Percentiles rank a stretch among this genome's conserved stretches.
phyloP scores from a whole-genome alignment of 2,797 vertebrate genomes.

The Eupleurogrammus muticus region DNA sequence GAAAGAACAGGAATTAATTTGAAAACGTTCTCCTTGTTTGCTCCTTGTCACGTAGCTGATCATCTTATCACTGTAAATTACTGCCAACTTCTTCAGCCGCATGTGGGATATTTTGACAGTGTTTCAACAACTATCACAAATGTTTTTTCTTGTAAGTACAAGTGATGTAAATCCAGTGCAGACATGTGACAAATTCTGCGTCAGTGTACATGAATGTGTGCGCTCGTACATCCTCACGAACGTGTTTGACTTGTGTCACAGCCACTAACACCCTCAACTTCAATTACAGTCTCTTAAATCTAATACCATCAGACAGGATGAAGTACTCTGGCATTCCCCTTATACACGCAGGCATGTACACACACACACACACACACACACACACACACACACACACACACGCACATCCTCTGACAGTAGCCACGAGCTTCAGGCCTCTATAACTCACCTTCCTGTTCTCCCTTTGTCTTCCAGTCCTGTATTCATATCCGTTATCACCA shows the following conservation, averaged over 20 bases:
- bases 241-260: not conserved
- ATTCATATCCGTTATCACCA: constrained; percentile 32
- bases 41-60: not conserved
- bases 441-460: constrained; percentile 14
- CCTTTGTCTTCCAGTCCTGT: constrained; percentile 12
- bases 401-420: constrained; percentile 1
- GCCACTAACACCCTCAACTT: constrained; percentile 4
- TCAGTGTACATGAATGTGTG: not conserved
- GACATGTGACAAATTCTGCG: not conserved
- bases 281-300: constrained; percentile 16
- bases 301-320: constrained; percentile 24
- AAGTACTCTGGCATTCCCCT: not conserved
- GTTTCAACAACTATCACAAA: not conserved
- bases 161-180: not conserved
- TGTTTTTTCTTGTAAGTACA: not conserved
- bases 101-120: not conserved
- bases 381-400: constrained; percentile 3
- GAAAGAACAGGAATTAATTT: not conserved
- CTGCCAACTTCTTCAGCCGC: not conserved
- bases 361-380: constrained; percentile 10
- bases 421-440: constrained; percentile 21
- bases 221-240: constrained; percentile 2
- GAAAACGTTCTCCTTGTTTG: not conserved
- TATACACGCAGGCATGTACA: not conserved
- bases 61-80: not conserved